phyloP scores from a whole-genome alignment of 2,113 vertebrate species.

The Brachyistius frenatus region DNA sequence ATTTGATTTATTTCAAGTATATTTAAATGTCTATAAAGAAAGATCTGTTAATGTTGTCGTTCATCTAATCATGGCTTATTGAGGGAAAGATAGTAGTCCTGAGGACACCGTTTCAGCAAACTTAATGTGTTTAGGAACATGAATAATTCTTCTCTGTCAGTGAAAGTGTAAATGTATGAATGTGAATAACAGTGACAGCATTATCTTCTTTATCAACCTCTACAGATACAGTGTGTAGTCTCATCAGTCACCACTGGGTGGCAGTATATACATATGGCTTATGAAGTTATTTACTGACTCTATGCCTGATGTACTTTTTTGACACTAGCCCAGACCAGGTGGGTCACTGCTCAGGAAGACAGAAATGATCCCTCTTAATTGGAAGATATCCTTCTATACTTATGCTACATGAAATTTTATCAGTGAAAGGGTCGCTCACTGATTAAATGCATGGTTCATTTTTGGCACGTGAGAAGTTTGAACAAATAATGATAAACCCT shows the following conservation, averaged over 20 bases:
- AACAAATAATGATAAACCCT: not conserved
- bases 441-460: too few species aligned
- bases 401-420: too few species aligned
- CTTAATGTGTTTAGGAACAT: not conserved
- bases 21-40: not conserved
- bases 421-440: too few species aligned
- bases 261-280: conserved; percentile 23
- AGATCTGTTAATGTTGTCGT: not conserved
- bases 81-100: not conserved
- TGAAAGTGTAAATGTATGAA: not conserved
- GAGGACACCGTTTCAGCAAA: not conserved
- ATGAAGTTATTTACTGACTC: not conserved
- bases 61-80: not conserved
- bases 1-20: not conserved
- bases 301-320: not conserved
- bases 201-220: not conserved
- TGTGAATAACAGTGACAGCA: not conserved
- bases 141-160: not conserved
- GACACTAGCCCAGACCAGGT: not conserved
- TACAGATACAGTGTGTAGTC: not conserved
- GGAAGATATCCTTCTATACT: too few species aligned
- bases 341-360: not conserved
- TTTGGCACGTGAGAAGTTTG: not conserved
- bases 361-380: too few species aligned
- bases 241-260: conserved; percentile 51